Conservation (phyloP, 2,888 invertebrate species). For the Ichneumoninae sp. region DNA sequence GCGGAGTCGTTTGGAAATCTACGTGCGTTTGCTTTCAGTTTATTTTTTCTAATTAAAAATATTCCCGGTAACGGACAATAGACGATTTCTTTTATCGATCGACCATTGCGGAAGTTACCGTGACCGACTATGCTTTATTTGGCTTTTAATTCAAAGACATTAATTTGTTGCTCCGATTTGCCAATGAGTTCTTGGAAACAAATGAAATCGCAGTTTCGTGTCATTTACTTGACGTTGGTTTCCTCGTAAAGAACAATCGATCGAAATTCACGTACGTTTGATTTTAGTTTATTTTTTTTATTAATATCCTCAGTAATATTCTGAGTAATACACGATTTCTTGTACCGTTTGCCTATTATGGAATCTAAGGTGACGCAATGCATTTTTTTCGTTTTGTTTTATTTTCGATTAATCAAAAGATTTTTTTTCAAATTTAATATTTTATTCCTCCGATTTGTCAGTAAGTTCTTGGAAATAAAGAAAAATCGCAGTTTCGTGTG, state of each 20-base stretch:
- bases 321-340: constrained; percentile 15
- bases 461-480: too few species aligned
- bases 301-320: constrained; percentile 26
- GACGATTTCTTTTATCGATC: constrained; percentile 15
- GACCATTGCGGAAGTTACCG: not conserved
- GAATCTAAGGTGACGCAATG: constrained; percentile 3
- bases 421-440: not conserved
- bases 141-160: not conserved
- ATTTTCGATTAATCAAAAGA: not conserved
- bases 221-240: constrained; percentile 3
- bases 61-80: constrained; percentile 42
- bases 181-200: not conserved
- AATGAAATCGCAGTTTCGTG: not conserved
- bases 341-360: not conserved
- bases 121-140: constrained; percentile 20
- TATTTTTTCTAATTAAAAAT: constrained; percentile 14
- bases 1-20: not conserved
- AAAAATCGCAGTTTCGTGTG: too few species aligned
- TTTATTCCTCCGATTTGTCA: not conserved
- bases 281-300: constrained; percentile 23
- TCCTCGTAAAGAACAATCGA: constrained; percentile 33
- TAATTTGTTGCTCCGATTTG: not conserved
- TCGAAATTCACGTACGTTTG: not conserved
- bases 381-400: constrained; percentile 28
- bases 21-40: not conserved